Conservation (phyloP, 2,113 vertebrate genomes). For the Ahaetulla prasina region DNA sequence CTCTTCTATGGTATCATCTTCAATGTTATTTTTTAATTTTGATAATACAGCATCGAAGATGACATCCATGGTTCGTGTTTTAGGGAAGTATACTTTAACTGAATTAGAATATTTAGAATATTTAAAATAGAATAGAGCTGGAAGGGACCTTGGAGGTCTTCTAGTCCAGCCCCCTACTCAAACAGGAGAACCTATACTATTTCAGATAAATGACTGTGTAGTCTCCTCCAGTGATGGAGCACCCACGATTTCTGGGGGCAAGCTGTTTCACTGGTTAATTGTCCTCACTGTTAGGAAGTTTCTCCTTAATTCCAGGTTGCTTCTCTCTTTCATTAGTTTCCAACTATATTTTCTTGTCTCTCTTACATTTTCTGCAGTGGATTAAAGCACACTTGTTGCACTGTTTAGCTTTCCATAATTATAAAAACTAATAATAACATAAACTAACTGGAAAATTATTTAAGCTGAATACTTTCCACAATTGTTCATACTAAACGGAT, state of each 20-base stretch:
- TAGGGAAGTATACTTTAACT: background rate
- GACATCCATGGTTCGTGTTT: background rate
- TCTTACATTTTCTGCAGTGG: background rate
- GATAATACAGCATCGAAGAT: background rate
- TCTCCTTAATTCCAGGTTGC: too few relatives aligned
- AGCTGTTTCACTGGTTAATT: too few relatives aligned
- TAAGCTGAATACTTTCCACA: constrained; percentile 17
- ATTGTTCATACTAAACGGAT: background rate
- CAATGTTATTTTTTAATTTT: background rate
- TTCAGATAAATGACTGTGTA: too few relatives aligned
- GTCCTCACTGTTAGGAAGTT: too few relatives aligned
- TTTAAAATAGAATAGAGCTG: too few relatives aligned
- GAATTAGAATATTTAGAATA: too few relatives aligned
- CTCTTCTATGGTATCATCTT: background rate
- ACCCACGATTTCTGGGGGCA: too few relatives aligned
- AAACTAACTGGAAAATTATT: constrained; percentile 28
- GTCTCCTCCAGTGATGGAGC: too few relatives aligned
- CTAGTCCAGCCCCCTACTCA: too few relatives aligned
- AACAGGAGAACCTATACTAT: too few relatives aligned
- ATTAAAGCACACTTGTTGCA: background rate
- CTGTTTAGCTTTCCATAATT: background rate
- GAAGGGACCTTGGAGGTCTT: too few relatives aligned
- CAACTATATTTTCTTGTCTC: background rate
- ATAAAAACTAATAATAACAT: background rate
- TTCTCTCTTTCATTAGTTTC: too few relatives aligned